Base-by-base conservation (phyloP, 2,113 vertebrate species). In the Rhinopomastus cyanomelas region DNA sequence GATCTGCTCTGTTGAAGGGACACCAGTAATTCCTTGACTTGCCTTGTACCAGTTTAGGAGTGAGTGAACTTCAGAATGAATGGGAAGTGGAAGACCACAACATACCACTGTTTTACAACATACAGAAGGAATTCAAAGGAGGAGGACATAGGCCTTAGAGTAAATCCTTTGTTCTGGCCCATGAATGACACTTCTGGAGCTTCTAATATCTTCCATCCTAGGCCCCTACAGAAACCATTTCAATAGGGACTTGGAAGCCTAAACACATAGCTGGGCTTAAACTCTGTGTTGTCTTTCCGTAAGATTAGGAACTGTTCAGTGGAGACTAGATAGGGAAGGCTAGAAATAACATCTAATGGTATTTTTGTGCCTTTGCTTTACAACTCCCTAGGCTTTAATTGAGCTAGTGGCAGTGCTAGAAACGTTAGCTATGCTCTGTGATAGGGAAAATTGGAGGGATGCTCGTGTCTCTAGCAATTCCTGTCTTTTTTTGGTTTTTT, bases 371-470 rank as follows among this genome's bases (percentile, higher is more conserved):
- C 71, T 69, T 36, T 88, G 71, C 83, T 93, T 90, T 93, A 81
- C 81, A 94, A 90, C 73, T 93, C 37, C 34, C 49, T 51, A 62
- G 74, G 75, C 86, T 90, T 91, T 94, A 93, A 88, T 88, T 85
- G 85, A 46, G 37, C 66, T 48, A 91, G 75, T 78, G 93, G 88
- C 80, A 81, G 69, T 81, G 52, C 68, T 88, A 48, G 82, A 85
- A 62, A 88, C 26, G 42, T 69, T 88, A 87, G 66, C 74, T 88
- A 61, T 57, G 51, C 66, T 78, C 81, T 22, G 56, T 91, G 78
- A 59, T 69, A 61, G 56, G 44, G 59, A 78, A 88, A 85, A 88
- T 26, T 55, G 64, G 55, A 95, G 67, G 55, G 37, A n/a, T 42
- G 37, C 52, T 79, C 83, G 73, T 59, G 48, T 62, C 19, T 81